A percentile compares a stretch with the other conserved stretches of the same genome.
These are phyloP conservation scores for Lacanobia wlatinum DNA, from an alignment of 2,888 invertebrate genomes.

Conservation along the genomic window DNA sequence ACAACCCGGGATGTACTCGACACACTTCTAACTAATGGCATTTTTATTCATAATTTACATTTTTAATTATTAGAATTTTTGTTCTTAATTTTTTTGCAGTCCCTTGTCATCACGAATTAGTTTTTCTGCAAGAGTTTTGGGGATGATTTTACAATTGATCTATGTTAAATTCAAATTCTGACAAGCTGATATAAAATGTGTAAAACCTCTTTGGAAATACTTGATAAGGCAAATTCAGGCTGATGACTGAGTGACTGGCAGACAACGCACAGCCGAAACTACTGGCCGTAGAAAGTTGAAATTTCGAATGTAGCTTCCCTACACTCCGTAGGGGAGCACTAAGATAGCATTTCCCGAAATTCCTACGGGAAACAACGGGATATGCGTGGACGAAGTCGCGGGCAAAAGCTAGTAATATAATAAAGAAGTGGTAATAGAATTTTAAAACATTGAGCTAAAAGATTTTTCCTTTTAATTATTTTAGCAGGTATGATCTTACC, in stretches of 20 bases:
- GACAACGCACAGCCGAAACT: too few species aligned
- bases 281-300: too few species aligned
- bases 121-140: neutral
- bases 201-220: too few species aligned
- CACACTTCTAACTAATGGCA: conserved; percentile 21
- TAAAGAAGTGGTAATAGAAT: neutral
- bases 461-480: neutral
- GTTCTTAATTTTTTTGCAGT: neutral
- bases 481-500: neutral
- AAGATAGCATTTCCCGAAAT: too few species aligned
- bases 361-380: too few species aligned
- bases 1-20: conserved; percentile 40
- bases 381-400: too few species aligned
- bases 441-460: neutral
- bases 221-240: too few species aligned
- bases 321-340: too few species aligned
- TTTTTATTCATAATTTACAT: conserved; percentile 18
- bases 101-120: neutral
- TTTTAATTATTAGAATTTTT: neutral
- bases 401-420: too few species aligned
- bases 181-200: too few species aligned
- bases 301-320: too few species aligned
- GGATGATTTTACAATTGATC: neutral
- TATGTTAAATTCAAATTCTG: neutral
- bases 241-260: too few species aligned